These are phyloP conservation scores for Lateolabrax maculatus DNA, from an alignment of 2,797 vertebrate genomes.

Conservation along the genomic window DNA sequence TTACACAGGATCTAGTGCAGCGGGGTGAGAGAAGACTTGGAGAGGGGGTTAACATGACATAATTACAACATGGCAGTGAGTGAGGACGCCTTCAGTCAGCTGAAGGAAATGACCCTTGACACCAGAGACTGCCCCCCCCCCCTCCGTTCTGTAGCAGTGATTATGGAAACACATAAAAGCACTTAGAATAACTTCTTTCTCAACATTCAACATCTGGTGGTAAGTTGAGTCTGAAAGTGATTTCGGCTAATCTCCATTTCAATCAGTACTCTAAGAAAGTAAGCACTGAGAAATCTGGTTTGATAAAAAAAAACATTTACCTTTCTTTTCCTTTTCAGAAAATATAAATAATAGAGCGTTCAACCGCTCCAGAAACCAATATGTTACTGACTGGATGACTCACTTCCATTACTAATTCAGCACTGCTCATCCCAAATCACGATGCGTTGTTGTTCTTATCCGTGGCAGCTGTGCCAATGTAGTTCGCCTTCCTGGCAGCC, in stretches of 20 bases:
- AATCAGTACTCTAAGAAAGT: not conserved
- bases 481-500: slow-evolving; percentile 39
- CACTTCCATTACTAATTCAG: slow-evolving; percentile 68
- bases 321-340: slow-evolving; percentile 1
- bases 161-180: slow-evolving; percentile 1
- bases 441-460: slow-evolving; percentile 55
- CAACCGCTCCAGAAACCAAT: slow-evolving; percentile 35
- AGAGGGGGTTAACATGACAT: slow-evolving; percentile 33
- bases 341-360: slow-evolving; percentile 23
- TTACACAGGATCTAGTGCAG: slow-evolving; percentile 42
- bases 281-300: not conserved
- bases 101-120: slow-evolving; percentile 1
- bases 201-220: not conserved
- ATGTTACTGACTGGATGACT: slow-evolving; percentile 59
- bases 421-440: slow-evolving; percentile 45
- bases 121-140: not conserved
- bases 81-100: not conserved
- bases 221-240: slow-evolving; percentile 4
- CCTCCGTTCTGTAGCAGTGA: not conserved
- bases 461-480: slow-evolving; percentile 58
- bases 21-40: not conserved
- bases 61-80: slow-evolving; percentile 12
- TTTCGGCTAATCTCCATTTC: slow-evolving; percentile 4
- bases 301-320: not conserved
- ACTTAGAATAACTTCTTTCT: not conserved